Base-by-base conservation (phyloP, 2,797 vertebrate genomes). In the Menidia menidia region DNA sequence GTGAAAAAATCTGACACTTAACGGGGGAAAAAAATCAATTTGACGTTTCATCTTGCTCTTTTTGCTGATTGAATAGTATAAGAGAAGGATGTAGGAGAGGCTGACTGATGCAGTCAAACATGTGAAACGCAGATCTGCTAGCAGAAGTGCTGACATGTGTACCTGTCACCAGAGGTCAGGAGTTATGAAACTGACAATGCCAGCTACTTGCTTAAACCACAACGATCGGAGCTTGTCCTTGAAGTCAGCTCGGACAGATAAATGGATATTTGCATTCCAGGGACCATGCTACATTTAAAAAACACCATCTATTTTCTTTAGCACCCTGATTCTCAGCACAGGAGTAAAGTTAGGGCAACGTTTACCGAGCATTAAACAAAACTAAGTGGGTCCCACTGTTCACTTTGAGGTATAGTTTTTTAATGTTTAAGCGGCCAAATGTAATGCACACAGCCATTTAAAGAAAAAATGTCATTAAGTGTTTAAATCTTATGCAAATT, bases 111-210 rank as follows among this genome's bases (percentile, higher is more conserved):
- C 45, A 43, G 52, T 41, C 31, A 68, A 77, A 4, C 44, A 57
- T 47, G 59, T 75, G 67, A 60, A 62, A 84, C 75, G 67, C 71
- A 79, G 78, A 73, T 77, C 63, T 85, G 86, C 87, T 82, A 70
- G 77, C 65, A 65, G 80, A 89, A 83, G 79, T 86, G 89, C 87
- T 91, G 88, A 89, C 82, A 87, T 86, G 72, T 80, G 75, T 77
- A 80, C 85, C 76, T 89, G 90, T 92, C 91, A 88, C 69, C 56
- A 12, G 10, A 2, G 71, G 43, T 85, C 75, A 77, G 71, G 78
- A 83, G 86, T 80, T 81, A 88, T 81, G 73, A 82, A 83, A 65
- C 48, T 82, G 83, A 88, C 85, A 85, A 64, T 68, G 80, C 60
- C 74, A 74, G 77, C 73, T 80, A 67, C 67, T 71, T 78, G 45